phyloP scores from a whole-genome alignment of 2,797 vertebrate genomes.

The Sternotherus odoratus region DNA sequence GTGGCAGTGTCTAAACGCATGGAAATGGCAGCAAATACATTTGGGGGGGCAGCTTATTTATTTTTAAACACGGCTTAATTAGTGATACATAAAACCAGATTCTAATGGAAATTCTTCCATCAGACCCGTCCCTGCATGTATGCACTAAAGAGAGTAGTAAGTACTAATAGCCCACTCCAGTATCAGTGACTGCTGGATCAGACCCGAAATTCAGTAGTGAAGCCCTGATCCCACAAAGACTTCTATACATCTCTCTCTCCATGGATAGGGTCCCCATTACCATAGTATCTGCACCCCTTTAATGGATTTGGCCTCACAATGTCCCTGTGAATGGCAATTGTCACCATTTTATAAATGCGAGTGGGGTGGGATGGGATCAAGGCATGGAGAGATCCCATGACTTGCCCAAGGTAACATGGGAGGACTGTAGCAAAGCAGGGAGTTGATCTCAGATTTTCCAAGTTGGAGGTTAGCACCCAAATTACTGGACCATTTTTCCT shows the following conservation, averaged over 20 bases:
- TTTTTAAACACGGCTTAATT: not conserved
- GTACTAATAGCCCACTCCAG: not conserved
- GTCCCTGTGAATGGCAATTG: not conserved
- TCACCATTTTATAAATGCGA: not conserved
- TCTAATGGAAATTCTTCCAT: not conserved
- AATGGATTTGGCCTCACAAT: not conserved
- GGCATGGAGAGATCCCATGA: rapidly evolving
- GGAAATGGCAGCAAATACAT: constrained; percentile 29
- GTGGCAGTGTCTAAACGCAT: constrained; percentile 1
- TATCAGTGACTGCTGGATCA: not conserved
- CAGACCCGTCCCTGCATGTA: not conserved
- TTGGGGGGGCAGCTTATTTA: not conserved
- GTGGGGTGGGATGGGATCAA: not conserved
- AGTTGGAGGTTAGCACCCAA: not conserved
- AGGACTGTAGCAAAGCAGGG: not conserved
- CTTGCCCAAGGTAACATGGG: not conserved
- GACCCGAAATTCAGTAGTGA: not conserved
- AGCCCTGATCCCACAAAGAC: not conserved
- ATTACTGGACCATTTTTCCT: not conserved
- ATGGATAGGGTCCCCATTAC: not conserved
- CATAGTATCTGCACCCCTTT: not conserved
- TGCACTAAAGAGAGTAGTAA: not conserved
- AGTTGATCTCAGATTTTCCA: not conserved
- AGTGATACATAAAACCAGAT: not conserved
- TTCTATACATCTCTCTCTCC: not conserved